These are phyloP conservation scores for Ernsta delagoae DNA, from an alignment of 2,888 invertebrate genomes.

Conservation along the genomic window DNA sequence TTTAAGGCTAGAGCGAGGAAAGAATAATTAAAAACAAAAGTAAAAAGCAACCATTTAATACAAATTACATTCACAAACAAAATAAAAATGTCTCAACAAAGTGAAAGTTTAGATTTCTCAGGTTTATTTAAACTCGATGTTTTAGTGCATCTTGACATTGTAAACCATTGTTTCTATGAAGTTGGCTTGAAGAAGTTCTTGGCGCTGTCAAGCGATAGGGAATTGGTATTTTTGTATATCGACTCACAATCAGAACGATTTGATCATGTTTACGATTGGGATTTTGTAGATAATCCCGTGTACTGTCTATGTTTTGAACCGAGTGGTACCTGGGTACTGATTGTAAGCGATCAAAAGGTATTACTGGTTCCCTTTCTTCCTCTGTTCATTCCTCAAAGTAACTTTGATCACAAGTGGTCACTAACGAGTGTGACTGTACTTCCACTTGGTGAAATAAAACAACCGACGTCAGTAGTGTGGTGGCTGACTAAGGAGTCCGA, in stretches of 20 bases:
- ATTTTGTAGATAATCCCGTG: constrained; percentile 62
- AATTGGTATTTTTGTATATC: constrained; percentile 72
- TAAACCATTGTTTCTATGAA: constrained; percentile 75
- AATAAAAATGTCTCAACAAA: constrained; percentile 62
- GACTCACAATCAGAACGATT: constrained; percentile 67
- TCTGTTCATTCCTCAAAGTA: constrained; percentile 70
- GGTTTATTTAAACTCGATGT: constrained; percentile 79
- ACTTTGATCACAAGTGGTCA: constrained; percentile 79
- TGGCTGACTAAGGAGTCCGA: constrained; percentile 91
- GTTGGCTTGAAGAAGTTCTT: constrained; percentile 76
- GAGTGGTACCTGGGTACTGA: constrained; percentile 90
- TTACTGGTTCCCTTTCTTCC: constrained; percentile 80
- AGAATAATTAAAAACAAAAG: too few species aligned
- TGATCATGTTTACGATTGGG: constrained; percentile 76
- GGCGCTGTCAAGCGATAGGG: constrained; percentile 72
- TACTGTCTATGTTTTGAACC: constrained; percentile 60
- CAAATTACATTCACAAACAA: too few species aligned
- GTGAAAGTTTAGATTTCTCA: constrained; percentile 73
- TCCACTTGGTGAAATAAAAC: constrained; percentile 65
- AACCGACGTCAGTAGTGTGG: constrained; percentile 88
- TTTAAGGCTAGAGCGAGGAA: too few species aligned
- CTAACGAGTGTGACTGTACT: constrained; percentile 76
- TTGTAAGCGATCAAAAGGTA: constrained; percentile 83
- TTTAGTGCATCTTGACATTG: constrained; percentile 70
- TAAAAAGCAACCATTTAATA: too few species aligned